These are phyloP conservation scores for Ephestia elutella DNA, from an alignment of 1,140 invertebrate species.

Conservation along the genomic window DNA sequence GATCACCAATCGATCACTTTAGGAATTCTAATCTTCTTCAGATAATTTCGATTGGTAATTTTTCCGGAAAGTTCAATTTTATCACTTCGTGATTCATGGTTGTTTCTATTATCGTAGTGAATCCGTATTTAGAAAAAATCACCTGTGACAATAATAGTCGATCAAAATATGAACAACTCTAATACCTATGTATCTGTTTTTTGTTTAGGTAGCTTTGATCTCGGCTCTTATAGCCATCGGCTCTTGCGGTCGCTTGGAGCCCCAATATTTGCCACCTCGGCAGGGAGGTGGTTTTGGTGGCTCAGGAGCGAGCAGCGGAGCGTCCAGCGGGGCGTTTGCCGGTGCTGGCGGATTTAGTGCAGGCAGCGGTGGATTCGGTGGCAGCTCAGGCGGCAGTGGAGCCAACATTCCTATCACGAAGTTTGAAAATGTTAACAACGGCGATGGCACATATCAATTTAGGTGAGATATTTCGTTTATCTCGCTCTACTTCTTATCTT, in stretches of 20 bases:
- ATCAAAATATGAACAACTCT: too few species aligned
- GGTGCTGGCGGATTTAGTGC: slow-evolving; percentile 17
- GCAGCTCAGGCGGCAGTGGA: slow-evolving; percentile 20
- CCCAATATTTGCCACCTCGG: slow-evolving; percentile 56
- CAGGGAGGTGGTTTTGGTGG: slow-evolving; percentile 29
- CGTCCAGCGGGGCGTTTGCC: neutral
- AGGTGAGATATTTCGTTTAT: slow-evolving; percentile 35
- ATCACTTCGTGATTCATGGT: too few species aligned
- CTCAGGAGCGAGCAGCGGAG: neutral
- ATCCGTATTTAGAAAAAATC: too few species aligned
- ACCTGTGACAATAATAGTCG: too few species aligned
- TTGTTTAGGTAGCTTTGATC: slow-evolving; percentile 40
- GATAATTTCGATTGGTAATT: too few species aligned
- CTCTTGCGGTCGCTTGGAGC: slow-evolving; percentile 56
- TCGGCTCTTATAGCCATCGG: slow-evolving; percentile 39
- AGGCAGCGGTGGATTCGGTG: slow-evolving; percentile 16
- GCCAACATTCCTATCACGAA: slow-evolving; percentile 70
- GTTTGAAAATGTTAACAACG: slow-evolving; percentile 75
- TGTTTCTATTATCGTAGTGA: too few species aligned
- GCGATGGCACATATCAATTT: slow-evolving; percentile 74
- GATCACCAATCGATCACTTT: too few species aligned
- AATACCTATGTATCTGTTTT: neutral
- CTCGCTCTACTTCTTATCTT: neutral
- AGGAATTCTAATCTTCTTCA: too few species aligned
- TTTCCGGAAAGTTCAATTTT: too few species aligned